Evolutionary conservation across 2,797 vertebrate genomes (phyloP).

Genomic region (Petrocephalus sullivani): DNA sequence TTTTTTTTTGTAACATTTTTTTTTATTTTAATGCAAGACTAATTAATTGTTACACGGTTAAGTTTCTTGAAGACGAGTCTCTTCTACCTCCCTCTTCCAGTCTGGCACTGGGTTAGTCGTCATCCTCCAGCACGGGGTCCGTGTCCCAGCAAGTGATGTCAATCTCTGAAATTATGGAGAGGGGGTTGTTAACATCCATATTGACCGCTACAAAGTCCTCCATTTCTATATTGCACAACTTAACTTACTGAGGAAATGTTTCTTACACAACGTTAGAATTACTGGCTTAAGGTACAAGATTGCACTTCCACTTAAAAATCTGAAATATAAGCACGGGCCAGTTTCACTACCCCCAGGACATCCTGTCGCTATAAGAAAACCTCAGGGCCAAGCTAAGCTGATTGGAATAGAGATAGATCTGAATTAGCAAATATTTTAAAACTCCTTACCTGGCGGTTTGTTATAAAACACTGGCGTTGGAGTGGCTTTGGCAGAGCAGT

Average conservation of each 20-base stretch:
- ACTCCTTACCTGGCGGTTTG: constrained; percentile 86
- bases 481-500: constrained; percentile 78
- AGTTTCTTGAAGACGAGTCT: constrained; percentile 51
- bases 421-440: background rate
- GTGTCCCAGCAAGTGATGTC: constrained; percentile 96
- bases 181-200: background rate
- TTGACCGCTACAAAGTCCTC: too few species aligned
- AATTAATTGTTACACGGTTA: constrained; percentile 51
- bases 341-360: background rate
- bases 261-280: background rate
- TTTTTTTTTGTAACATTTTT: constrained; percentile 30
- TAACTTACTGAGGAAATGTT: background rate
- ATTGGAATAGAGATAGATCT: background rate
- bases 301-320: background rate
- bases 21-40: constrained; percentile 59
- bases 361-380: background rate
- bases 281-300: background rate
- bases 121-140: constrained; percentile 86
- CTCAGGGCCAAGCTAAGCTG: background rate
- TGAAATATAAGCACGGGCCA: background rate
- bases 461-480: constrained; percentile 83
- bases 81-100: constrained; percentile 46
- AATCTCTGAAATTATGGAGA: constrained; percentile 66
- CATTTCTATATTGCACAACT: background rate
- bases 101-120: constrained; percentile 62